These are phyloP conservation scores for Gnatocerus cornutus DNA, from an alignment of 2,888 invertebrate genomes.

Conservation along the genomic window DNA sequence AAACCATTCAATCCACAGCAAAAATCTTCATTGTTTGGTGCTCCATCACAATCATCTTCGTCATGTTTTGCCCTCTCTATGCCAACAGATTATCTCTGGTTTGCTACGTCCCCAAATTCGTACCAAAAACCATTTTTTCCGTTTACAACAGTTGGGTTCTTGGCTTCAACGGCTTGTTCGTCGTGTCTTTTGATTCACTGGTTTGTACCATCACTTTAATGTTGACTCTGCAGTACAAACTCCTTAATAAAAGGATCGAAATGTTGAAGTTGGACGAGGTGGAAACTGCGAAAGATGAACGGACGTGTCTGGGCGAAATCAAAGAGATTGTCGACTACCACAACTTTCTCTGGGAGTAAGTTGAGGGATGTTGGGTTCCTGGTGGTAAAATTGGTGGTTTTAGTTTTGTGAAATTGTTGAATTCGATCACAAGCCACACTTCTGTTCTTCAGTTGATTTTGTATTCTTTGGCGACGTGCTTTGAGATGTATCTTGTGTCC, in stretches of 20 bases:
- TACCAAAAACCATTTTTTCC: neutral
- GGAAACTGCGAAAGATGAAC: neutral
- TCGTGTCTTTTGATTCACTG: neutral
- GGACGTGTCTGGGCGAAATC: neutral
- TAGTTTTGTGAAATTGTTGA: neutral
- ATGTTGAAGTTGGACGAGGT: conserved; percentile 2
- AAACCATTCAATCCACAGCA: neutral
- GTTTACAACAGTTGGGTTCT: conserved; percentile 2
- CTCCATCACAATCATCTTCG: neutral
- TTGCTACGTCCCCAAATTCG: conserved; percentile 11
- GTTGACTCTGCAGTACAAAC: neutral
- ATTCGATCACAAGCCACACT: neutral
- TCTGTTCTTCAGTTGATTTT: neutral
- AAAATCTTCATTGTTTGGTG: neutral
- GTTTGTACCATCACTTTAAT: conserved; percentile 5
- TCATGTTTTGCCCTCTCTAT: neutral
- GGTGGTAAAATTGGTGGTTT: neutral
- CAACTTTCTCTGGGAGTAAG: neutral
- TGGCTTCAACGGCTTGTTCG: neutral
- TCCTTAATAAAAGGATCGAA: neutral
- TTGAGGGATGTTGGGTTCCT: neutral
- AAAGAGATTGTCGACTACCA: neutral
- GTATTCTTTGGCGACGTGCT: neutral
- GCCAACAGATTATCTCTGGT: neutral
- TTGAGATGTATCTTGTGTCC: conserved; percentile 12